Percentiles rank a stretch among this genome's conserved stretches.
Evolutionary conservation across 2,888 invertebrate species (phyloP).

Genomic region (Drosophila vallismaia): DNA sequence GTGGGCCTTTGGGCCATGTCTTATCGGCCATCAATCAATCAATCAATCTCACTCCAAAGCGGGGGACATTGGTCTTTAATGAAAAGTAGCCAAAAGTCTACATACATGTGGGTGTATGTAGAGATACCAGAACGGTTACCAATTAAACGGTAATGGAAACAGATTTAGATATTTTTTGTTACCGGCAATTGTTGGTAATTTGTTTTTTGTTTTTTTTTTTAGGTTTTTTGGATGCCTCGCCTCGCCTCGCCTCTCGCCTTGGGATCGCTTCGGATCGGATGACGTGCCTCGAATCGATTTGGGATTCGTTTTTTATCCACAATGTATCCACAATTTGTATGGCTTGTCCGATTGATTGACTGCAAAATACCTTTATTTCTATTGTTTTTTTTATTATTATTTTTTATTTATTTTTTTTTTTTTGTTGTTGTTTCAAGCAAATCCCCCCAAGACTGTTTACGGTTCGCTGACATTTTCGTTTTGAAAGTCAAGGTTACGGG

Average conservation of each 20-base stretch:
- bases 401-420: slow-evolving; percentile 44
- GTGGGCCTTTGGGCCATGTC: slow-evolving; percentile 42
- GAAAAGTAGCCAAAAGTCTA: neutral
- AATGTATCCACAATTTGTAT: slow-evolving; percentile 55
- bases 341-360: slow-evolving; percentile 67
- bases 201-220: slow-evolving; percentile 40
- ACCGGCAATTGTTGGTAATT: slow-evolving; percentile 60
- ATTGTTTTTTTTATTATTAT: slow-evolving; percentile 31
- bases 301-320: slow-evolving; percentile 63
- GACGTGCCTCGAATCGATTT: slow-evolving; percentile 46
- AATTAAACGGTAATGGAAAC: slow-evolving; percentile 67
- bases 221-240: slow-evolving; percentile 16
- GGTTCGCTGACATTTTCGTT: slow-evolving; percentile 31
- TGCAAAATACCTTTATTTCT: slow-evolving; percentile 42
- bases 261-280: slow-evolving; percentile 50
- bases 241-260: slow-evolving; percentile 53
- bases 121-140: slow-evolving; percentile 27
- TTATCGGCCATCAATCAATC: slow-evolving; percentile 71
- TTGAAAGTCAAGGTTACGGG: slow-evolving; percentile 68
- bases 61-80: slow-evolving; percentile 32
- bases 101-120: slow-evolving; percentile 4
- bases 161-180: slow-evolving; percentile 43
- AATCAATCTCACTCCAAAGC: slow-evolving; percentile 65
- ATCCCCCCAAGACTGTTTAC: slow-evolving; percentile 25
- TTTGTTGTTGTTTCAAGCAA: slow-evolving; percentile 27